Evolutionary conservation across 92 coral and sea anemone species (phyloP).

Genomic region (Meandrina meandrites): DNA sequence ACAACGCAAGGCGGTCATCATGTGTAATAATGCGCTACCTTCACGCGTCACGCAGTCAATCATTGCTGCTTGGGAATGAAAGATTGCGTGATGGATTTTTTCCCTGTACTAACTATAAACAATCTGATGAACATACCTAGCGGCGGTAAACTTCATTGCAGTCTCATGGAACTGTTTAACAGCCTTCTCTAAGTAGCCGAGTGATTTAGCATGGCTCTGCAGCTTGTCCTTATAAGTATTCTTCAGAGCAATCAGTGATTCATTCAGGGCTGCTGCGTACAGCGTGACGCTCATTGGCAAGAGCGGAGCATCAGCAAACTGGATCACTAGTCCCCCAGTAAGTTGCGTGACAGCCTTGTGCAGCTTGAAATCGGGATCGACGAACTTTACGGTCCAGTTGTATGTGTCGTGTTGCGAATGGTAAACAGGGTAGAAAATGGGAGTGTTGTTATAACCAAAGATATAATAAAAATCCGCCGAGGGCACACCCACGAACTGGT

Average conservation of each 20-base stretch:
- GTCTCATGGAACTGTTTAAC: constrained; percentile 28
- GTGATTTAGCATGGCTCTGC: constrained; percentile 16
- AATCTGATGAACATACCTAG: neutral
- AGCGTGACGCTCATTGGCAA: constrained; percentile 58
- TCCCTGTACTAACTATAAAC: neutral
- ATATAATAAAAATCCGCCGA: constrained; percentile 69
- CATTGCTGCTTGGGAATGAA: neutral
- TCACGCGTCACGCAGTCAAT: neutral
- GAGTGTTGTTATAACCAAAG: constrained; percentile 58
- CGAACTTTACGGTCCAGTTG: constrained; percentile 74
- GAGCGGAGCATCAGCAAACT: constrained; percentile 75
- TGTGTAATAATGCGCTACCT: too few relatives aligned
- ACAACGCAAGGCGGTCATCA: too few relatives aligned
- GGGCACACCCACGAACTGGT: constrained; percentile 84
- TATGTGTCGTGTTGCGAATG: constrained; percentile 96
- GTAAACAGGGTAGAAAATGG: constrained; percentile 79
- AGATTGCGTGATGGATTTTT: neutral
- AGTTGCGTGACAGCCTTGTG: constrained; percentile 75
- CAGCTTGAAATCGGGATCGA: constrained; percentile 78
- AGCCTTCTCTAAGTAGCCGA: constrained; percentile 40
- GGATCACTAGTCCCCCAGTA: constrained; percentile 63
- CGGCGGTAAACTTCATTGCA: constrained; percentile 35
- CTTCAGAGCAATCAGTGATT: constrained; percentile 56
- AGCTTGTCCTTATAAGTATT: neutral
- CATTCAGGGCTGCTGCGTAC: constrained; percentile 59